These are phyloP conservation scores for Chaetorhynchus papuensis DNA, from an alignment of 2,113 vertebrate genomes.

Conservation along the genomic window DNA sequence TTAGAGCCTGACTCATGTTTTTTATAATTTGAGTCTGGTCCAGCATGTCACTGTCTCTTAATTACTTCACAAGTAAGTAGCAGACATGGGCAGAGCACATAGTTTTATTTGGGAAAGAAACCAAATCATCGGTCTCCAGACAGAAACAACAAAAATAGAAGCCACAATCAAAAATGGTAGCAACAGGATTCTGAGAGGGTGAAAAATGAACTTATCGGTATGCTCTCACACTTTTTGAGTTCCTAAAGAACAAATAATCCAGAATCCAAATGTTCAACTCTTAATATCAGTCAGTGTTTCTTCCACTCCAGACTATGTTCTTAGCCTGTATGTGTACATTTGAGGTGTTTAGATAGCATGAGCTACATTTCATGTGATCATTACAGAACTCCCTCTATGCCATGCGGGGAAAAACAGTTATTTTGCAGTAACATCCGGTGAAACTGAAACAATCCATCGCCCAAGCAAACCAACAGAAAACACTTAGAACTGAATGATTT, in stretches of 20 bases:
- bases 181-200: neutral
- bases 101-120: neutral
- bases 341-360: neutral
- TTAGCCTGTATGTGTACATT: accelerated
- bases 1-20: neutral
- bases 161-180: neutral
- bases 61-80: neutral
- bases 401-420: neutral
- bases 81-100: neutral
- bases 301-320: neutral
- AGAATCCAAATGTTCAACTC: neutral
- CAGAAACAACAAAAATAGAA: neutral
- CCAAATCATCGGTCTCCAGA: neutral
- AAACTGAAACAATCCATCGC: neutral
- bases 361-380: neutral
- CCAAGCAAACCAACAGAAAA: neutral
- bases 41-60: neutral
- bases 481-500: neutral
- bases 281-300: neutral
- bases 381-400: neutral
- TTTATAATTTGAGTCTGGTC: neutral
- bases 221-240: neutral
- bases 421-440: neutral
- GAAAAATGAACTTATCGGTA: neutral
- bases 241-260: neutral